Evolutionary conservation across 2,888 invertebrate genomes (phyloP).

Genomic region (Phragmatobia fuliginosa): DNA sequence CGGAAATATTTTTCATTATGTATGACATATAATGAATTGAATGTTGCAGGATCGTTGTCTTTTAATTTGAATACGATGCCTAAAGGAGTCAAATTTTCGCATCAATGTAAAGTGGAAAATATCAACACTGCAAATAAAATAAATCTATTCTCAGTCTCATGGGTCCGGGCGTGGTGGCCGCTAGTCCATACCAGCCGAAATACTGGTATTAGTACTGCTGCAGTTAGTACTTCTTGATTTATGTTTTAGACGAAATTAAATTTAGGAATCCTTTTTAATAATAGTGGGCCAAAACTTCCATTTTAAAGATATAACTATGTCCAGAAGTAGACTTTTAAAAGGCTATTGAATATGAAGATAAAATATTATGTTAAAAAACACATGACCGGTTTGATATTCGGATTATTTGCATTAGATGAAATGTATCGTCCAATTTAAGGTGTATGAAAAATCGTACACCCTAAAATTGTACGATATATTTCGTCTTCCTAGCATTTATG

Average conservation of each 20-base stretch:
- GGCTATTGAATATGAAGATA: too few species aligned
- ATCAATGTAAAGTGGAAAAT: slow-evolving; percentile 77
- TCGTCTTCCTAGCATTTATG: too few species aligned
- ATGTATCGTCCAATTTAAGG: too few species aligned
- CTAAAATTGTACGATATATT: too few species aligned
- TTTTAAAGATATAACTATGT: too few species aligned
- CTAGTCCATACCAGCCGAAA: slow-evolving; percentile 65
- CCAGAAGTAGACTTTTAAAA: too few species aligned
- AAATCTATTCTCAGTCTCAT: slow-evolving; percentile 88
- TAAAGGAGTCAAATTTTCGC: slow-evolving; percentile 76
- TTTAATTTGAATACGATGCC: slow-evolving; percentile 70
- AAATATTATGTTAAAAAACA: too few species aligned
- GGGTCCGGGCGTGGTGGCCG: slow-evolving; percentile 91
- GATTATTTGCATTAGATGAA: too few species aligned
- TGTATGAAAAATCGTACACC: too few species aligned
- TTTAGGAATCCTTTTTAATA: too few species aligned
- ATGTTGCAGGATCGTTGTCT: slow-evolving; percentile 39
- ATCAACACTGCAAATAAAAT: slow-evolving; percentile 80
- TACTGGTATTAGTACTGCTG: slow-evolving; percentile 44
- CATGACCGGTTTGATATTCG: too few species aligned
- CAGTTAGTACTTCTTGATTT: slow-evolving; percentile 49
- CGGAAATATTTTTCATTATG: background rate
- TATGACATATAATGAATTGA: background rate
- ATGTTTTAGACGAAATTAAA: background rate
- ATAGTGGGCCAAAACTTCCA: too few species aligned